Evolutionary conservation across 2,888 invertebrate genomes (phyloP).

Genomic region (Corythucha ciliata): DNA sequence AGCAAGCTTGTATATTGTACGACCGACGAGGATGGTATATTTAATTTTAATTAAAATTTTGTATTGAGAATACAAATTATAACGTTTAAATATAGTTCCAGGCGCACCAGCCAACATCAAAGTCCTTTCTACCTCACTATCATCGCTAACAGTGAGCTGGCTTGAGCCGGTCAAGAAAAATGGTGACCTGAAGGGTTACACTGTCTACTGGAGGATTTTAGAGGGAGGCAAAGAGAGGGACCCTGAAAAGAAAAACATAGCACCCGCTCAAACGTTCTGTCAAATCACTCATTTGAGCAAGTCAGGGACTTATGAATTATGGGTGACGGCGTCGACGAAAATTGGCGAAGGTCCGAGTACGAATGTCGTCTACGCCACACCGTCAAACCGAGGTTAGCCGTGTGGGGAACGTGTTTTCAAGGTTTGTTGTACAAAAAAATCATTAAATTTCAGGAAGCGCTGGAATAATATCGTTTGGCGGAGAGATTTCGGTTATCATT

Average conservation of each 20-base stretch:
- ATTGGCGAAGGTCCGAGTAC: conserved; percentile 53
- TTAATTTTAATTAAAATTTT: conserved; percentile 5
- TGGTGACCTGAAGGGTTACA: conserved; percentile 53
- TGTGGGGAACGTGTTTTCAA: background rate
- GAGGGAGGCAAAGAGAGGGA: conserved; percentile 35
- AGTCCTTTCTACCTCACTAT: conserved; percentile 50
- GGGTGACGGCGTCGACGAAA: conserved; percentile 53
- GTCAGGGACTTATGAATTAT: conserved; percentile 51
- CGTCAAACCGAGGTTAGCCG: conserved; percentile 29
- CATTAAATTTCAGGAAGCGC: conserved; percentile 39
- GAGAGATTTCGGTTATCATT: conserved; percentile 47
- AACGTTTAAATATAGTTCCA: conserved; percentile 43
- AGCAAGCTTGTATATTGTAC: conserved; percentile 42
- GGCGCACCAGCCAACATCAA: conserved; percentile 55
- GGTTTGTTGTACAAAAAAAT: background rate
- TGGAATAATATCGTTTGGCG: conserved; percentile 50
- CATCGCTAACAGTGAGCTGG: conserved; percentile 55
- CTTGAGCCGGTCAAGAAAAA: conserved; percentile 53
- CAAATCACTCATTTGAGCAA: conserved; percentile 47
- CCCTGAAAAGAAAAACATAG: conserved; percentile 34
- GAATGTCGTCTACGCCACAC: conserved; percentile 42
- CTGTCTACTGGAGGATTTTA: conserved; percentile 44
- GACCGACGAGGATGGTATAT: conserved; percentile 46
- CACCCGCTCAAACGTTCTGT: conserved; percentile 41
- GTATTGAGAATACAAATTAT: background rate